Evolutionary conservation across 2,113 vertebrate species (phyloP).

Genomic region (Monarcha castaneiventris): DNA sequence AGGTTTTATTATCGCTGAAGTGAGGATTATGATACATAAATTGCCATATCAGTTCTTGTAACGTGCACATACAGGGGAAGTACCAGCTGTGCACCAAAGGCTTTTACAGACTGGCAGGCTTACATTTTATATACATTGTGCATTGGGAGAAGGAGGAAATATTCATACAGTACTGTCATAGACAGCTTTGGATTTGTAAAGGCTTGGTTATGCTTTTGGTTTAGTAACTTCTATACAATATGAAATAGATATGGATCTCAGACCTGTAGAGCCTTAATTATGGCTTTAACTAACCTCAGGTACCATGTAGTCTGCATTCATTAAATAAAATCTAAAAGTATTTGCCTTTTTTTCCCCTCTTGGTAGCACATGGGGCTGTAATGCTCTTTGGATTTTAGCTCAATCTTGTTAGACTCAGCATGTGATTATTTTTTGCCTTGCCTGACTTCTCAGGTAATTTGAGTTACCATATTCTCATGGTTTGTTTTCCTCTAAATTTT

Average conservation of each 20-base stretch:
- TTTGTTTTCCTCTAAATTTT: background rate
- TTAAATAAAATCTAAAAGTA: background rate
- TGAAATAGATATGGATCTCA: background rate
- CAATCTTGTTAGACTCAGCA: background rate
- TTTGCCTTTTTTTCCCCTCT: background rate
- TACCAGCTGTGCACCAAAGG: background rate
- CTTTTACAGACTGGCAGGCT: background rate
- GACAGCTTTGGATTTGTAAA: background rate
- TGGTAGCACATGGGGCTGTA: background rate
- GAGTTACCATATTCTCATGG: background rate
- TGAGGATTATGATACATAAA: background rate
- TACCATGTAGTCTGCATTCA: background rate
- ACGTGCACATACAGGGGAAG: rapidly evolving
- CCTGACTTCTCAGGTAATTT: background rate
- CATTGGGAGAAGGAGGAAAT: background rate
- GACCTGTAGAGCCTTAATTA: background rate
- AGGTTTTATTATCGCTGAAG: background rate
- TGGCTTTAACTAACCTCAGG: background rate
- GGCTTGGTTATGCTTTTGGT: background rate
- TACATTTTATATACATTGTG: background rate
- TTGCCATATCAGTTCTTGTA: background rate
- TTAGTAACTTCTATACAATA: background rate
- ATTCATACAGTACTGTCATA: background rate
- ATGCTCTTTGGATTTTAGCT: background rate
- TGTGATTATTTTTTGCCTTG: background rate